Base-by-base conservation (phyloP, 2,888 invertebrate species). In the Anagyrus pseudococci region DNA sequence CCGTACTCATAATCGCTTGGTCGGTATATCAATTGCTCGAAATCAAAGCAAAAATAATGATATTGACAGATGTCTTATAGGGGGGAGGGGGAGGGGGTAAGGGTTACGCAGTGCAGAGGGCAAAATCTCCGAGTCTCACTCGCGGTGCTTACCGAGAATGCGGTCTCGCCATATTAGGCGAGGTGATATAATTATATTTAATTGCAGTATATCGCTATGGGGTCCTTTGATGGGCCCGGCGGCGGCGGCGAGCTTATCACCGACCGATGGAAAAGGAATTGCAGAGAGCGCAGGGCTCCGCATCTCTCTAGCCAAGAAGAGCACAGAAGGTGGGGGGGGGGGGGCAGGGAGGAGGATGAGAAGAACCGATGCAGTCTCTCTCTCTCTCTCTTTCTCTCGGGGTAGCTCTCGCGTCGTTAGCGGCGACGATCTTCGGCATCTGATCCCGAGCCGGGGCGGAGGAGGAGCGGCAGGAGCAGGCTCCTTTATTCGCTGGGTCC, bases 361-460 rank as follows among this genome's bases (percentile, higher is more conserved):
- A n/a, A 20, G 33, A 13, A 33, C 33, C 33, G 6, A 8, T 33
- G 13, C 13, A 8, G 33, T 33, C 13, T 33, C 33, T 10, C 61
- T 58, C 59, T 29, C 55, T 59, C 44, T 33, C 43, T 46, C 41
- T 49, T 40, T 60, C 52, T 33, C 13, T 33, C 17, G 19, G 20
- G 3, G 17, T 15, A 8, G 44, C 7, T 54, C 63, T 57, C 22
- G n/a, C 55, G 55, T 61, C 56, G 58, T 64, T 62, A 63, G 58
- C 46, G 58, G 20, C 48, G 64, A 69, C 58, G 68, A 71, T 71
- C 70, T 70, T 72, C 68, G 67, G 69, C 68, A 70, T 69, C 71
- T 67, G 61, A 62, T 55, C 4, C 15, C 4, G 4, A 17, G 6
- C 15, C n/a, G 43, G 43, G 4, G 43, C 43, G 7, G 29, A 37